Evolutionary conservation across 2,797 vertebrate species (phyloP).

Genomic region (Pangasius djambal): DNA sequence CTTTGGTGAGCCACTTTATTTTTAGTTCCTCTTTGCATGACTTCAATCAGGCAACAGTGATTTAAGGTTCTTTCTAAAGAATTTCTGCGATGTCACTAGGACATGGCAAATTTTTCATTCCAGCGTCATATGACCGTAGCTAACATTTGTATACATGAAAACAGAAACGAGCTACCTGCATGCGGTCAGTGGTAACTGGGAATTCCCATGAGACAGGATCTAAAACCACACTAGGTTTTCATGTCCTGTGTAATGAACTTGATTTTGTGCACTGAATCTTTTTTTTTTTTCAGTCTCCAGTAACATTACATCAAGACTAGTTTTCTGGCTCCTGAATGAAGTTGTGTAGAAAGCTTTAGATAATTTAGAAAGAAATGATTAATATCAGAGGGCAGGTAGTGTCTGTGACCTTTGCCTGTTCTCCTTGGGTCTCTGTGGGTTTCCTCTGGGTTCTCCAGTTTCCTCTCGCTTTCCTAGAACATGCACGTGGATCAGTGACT

Average conservation of each 20-base stretch:
- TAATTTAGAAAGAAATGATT: not conserved
- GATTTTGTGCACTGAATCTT: no score
- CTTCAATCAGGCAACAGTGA: not conserved
- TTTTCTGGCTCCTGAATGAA: not conserved
- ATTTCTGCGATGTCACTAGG: conserved; percentile 15
- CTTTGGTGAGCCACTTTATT: not conserved
- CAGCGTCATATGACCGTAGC: not conserved
- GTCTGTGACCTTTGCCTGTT: not conserved
- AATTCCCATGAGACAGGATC: not conserved
- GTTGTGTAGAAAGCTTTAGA: not conserved
- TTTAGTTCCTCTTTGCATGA: not conserved
- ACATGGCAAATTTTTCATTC: not conserved
- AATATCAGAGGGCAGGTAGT: no score
- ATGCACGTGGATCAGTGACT: no score
- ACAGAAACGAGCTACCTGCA: not conserved
- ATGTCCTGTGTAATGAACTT: not conserved
- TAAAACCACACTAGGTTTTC: not conserved
- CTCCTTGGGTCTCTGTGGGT: not conserved
- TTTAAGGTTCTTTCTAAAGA: conserved; percentile 5
- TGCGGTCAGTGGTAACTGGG: not conserved
- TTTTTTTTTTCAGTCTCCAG: no score
- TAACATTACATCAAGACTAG: not conserved
- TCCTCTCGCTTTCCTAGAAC: not conserved
- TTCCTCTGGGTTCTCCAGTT: not conserved
- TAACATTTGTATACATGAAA: not conserved